Evolutionary conservation across 2,797 vertebrate species (phyloP).

Genomic region (Serranus cabrilla): DNA sequence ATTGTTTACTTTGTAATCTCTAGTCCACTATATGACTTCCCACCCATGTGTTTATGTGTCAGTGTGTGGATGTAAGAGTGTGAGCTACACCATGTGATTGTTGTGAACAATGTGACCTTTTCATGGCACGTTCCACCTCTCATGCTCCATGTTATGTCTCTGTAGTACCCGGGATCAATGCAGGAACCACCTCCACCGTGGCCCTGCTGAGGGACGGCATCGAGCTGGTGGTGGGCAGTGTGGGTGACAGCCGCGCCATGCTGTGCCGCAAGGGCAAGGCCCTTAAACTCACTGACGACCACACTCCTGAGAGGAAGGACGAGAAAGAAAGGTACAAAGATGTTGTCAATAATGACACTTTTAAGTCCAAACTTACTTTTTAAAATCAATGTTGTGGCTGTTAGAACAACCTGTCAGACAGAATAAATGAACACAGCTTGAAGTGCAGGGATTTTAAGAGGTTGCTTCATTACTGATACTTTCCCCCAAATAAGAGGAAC

Average conservation of each 20-base stretch:
- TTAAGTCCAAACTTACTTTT: neutral
- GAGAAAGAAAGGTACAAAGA: conserved; percentile 93
- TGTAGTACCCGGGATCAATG: conserved; percentile 77
- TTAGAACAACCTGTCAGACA: neutral
- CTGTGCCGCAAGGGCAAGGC: conserved; percentile 96
- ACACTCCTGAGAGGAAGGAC: conserved; percentile 97
- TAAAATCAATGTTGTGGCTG: neutral
- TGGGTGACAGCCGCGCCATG: conserved; percentile 97
- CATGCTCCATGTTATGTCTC: conserved; percentile 67
- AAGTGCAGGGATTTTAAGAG: neutral
- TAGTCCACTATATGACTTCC: conserved; percentile 51
- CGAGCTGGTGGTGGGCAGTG: conserved; percentile 96
- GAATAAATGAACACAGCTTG: neutral
- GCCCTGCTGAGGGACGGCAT: conserved; percentile 95
- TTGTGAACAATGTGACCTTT: conserved; percentile 40
- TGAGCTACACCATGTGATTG: conserved; percentile 53
- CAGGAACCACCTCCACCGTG: conserved; percentile 96
- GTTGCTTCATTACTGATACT: too few species aligned
- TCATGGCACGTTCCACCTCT: conserved; percentile 36
- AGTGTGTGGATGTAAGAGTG: conserved; percentile 56
- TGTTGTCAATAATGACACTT: neutral
- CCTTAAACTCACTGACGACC: conserved; percentile 94
- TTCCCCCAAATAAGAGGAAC: neutral
- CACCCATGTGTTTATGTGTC: conserved; percentile 59
- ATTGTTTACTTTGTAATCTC: conserved; percentile 53